Conservation (phyloP, 1,140 invertebrate genomes). For the Drosophila sulfurigaster region DNA sequence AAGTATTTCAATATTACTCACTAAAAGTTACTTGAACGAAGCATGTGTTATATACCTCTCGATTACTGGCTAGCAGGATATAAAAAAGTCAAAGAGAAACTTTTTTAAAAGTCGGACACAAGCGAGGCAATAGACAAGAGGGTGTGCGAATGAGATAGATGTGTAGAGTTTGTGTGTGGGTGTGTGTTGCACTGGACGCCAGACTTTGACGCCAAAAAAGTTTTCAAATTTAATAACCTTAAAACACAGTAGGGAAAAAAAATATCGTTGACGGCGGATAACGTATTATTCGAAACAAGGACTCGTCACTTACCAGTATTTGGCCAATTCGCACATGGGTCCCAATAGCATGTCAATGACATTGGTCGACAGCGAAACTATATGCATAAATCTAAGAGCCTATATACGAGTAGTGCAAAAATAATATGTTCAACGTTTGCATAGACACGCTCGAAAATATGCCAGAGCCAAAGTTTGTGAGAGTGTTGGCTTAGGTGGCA, state of each 20-base stretch:
- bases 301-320: constrained; percentile 47
- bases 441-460: constrained; percentile 57
- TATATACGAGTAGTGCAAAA: constrained; percentile 46
- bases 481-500: constrained; percentile 26
- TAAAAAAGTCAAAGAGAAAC: constrained; percentile 56
- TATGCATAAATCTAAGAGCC: constrained; percentile 53
- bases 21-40: not conserved
- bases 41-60: not conserved
- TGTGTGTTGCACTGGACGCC: constrained; percentile 11
- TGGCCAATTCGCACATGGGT: constrained; percentile 43
- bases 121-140: constrained; percentile 22
- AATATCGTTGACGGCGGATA: constrained; percentile 18
- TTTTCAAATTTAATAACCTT: constrained; percentile 82
- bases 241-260: constrained; percentile 55
- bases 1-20: not conserved
- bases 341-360: constrained; percentile 55
- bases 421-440: constrained; percentile 54
- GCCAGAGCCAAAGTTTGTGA: constrained; percentile 45
- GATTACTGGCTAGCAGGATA: constrained; percentile 2
- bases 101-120: constrained; percentile 60
- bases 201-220: constrained; percentile 72
- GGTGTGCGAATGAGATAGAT: constrained; percentile 2
- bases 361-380: constrained; percentile 68
- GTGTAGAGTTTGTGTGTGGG: constrained; percentile 12
- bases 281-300: constrained; percentile 34